Evolutionary conservation across 2,113 vertebrate genomes (phyloP).

Genomic region (Scomber colias): DNA sequence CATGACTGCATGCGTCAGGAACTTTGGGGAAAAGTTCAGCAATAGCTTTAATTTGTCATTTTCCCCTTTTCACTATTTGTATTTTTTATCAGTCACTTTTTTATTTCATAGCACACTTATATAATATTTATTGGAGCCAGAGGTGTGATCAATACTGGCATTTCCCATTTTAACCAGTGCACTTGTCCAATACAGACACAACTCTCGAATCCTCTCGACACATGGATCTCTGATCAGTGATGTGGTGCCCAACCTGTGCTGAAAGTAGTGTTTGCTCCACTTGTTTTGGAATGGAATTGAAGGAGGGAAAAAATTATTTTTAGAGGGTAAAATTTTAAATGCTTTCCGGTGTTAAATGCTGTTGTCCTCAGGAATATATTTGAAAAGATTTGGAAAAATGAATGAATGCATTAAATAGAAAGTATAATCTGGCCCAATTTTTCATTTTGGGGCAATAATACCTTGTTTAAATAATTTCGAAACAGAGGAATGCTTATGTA

Average conservation of each 20-base stretch:
- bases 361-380: slow-evolving; percentile 80
- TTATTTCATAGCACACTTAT: slow-evolving; percentile 44
- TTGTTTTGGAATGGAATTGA: slow-evolving; percentile 81
- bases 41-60: slow-evolving; percentile 34
- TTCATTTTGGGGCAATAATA: slow-evolving; percentile 66
- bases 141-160: slow-evolving; percentile 33
- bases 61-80: slow-evolving; percentile 47
- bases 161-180: slow-evolving; percentile 40
- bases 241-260: slow-evolving; percentile 72
- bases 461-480: slow-evolving; percentile 65
- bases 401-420: slow-evolving; percentile 61
- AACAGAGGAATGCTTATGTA: slow-evolving; percentile 77
- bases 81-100: slow-evolving; percentile 45
- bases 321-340: slow-evolving; percentile 62
- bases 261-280: slow-evolving; percentile 71
- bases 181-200: slow-evolving; percentile 56
- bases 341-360: slow-evolving; percentile 80
- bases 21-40: slow-evolving; percentile 38
- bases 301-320: slow-evolving; percentile 53
- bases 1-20: slow-evolving; percentile 49
- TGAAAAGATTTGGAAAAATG: slow-evolving; percentile 68
- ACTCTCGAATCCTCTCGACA: slow-evolving; percentile 61
- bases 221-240: slow-evolving; percentile 68
- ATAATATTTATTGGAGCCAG: slow-evolving; percentile 38
- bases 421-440: slow-evolving; percentile 67